Evolutionary conservation across 2,113 vertebrate species (phyloP).

Genomic region (Boleophthalmus pectinirostris): DNA sequence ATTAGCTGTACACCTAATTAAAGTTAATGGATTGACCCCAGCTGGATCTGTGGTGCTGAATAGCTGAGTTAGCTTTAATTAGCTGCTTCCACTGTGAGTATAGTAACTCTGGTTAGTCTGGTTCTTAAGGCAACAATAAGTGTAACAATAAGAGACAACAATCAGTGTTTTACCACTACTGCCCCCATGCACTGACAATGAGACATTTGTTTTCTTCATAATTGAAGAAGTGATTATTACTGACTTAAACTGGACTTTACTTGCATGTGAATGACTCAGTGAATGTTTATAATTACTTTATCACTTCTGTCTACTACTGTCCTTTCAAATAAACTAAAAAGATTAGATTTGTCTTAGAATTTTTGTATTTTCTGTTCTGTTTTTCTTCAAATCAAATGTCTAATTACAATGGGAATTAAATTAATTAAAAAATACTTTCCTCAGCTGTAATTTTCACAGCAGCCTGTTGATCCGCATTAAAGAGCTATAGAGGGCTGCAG

Average conservation of each 20-base stretch:
- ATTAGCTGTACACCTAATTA: neutral
- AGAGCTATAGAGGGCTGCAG: neutral
- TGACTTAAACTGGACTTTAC: neutral
- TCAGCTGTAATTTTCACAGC: neutral
- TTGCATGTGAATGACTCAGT: neutral
- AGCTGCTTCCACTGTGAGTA: neutral
- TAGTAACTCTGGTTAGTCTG: neutral
- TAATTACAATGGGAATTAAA: no score
- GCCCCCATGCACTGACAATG: neutral
- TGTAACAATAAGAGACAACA: no score
- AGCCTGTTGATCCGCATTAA: conserved; percentile 1
- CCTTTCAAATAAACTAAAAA: no score
- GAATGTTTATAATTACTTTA: neutral
- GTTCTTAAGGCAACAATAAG: neutral
- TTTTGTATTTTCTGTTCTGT: no score
- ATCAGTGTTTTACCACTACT: neutral
- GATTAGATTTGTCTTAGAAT: no score
- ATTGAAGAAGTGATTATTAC: neutral
- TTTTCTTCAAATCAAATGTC: no score
- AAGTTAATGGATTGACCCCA: neutral
- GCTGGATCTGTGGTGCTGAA: conserved; percentile 21
- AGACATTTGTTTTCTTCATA: neutral
- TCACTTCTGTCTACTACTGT: no score
- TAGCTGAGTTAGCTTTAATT: neutral
- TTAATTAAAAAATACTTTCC: neutral